Base-by-base conservation (phyloP, 2,888 invertebrate genomes). In the Meiosimyza platycephala region DNA sequence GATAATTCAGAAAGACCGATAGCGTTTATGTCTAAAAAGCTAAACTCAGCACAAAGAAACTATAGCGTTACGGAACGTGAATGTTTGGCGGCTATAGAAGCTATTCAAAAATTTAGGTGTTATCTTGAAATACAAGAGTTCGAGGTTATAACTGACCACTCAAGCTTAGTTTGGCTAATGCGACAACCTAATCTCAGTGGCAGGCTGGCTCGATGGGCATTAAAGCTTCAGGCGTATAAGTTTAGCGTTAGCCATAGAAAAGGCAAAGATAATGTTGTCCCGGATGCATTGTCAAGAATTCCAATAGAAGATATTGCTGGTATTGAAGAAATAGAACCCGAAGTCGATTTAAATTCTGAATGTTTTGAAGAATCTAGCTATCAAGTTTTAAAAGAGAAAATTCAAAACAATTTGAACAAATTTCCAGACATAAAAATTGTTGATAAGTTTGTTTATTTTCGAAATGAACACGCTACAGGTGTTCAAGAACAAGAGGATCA, bases 121-220 rank as follows among this genome's bases (percentile, higher is more conserved):
- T 76, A 75, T 64, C n/a, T 76, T 3, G 76, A 76, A 50, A 51
- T 74, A 0, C 74, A 75, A 18, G 54, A 60, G 1, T 75, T 76
- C 33, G 72, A 74, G 28, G 71, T 75, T 0, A 62, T 76, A 2
- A 77, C 75, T 6, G 75, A 76, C 48, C 73, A 76, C 12, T 55
- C 76, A 3, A 75, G 74, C 13, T 28, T 76, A 1, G 63, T 74
- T 22, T 76, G 76, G 76, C 50, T 76, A 1, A 76, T 74, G 72
- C 59, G 55, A 6, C 70, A 69, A 28, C 52, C n/a, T 4, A 65
- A 74, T 16, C 50, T 72, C 12, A 59, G 54, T 15, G 73, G 74
- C 6, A 52, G 74, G 55, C 13, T 69, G 1, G 72, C 72, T 28
- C 59, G 74, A 1, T 74, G 72, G 75, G 57, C 52, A 0, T 48